Percentiles rank a stretch among this genome's conserved stretches.
Evolutionary conservation across 1,140 invertebrate genomes (phyloP).

Genomic region (Drosophila carrolli): DNA sequence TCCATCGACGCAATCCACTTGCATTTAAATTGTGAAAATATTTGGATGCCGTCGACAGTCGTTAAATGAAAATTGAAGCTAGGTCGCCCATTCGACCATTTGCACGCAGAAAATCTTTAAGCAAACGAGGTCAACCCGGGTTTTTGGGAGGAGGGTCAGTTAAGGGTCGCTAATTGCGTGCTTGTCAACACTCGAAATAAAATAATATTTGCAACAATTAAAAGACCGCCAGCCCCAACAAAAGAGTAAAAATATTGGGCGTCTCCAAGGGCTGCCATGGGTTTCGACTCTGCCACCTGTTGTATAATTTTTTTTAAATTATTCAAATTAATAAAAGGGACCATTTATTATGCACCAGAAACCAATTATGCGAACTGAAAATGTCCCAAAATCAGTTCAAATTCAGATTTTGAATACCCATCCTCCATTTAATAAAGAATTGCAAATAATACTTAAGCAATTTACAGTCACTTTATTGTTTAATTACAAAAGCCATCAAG

Average conservation of each 20-base stretch:
- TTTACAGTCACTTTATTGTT: too few species aligned
- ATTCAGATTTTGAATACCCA: too few species aligned
- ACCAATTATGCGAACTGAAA: constrained; percentile 48
- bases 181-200: constrained; percentile 67
- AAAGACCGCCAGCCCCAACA: constrained; percentile 48
- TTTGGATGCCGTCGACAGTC: constrained; percentile 51
- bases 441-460: too few species aligned
- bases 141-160: neutral
- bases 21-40: constrained; percentile 81
- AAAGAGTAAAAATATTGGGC: constrained; percentile 35
- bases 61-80: constrained; percentile 65
- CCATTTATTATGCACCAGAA: constrained; percentile 23
- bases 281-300: constrained; percentile 9
- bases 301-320: constrained; percentile 51
- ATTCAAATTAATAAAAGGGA: constrained; percentile 31
- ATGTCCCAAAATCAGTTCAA: neutral
- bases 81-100: constrained; percentile 27
- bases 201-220: constrained; percentile 82
- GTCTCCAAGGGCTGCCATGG: constrained; percentile 25
- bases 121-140: constrained; percentile 39
- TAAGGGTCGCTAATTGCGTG: constrained; percentile 60
- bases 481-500: too few species aligned
- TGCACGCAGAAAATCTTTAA: constrained; percentile 39
- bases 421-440: too few species aligned
- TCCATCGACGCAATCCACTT: constrained; percentile 43